Evolutionary conservation across 2,113 vertebrate genomes (phyloP), one percentile per base, ranked within the genome.

Genomic region (Anarrhichthys ocellatus): DNA sequence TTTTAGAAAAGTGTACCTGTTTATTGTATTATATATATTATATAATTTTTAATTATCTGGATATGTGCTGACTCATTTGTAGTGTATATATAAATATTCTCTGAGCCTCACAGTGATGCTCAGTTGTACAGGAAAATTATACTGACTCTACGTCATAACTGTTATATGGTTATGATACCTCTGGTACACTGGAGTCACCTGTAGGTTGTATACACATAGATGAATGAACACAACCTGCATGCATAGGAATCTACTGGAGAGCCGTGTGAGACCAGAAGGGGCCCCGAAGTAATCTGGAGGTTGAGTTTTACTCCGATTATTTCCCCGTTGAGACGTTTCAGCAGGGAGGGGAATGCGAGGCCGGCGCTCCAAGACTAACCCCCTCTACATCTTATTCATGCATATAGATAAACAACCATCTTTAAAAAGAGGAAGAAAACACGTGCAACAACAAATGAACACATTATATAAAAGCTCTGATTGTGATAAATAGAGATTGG

Each of bases 231-330:
- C 52, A 69, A 62, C 42, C 34, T 73, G 52, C 29, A 46, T 22
- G 17, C 69, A 81, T 66, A 77, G 79, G 54, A 84, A 65, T 71
- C 18, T 15, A 54, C 69, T 5, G 14, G 42, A 79, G 64, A 76
- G 80, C 73, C 62, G 0, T 69, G 62, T 71, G 83, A 85, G 81
- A 84, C 32, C 10, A 68, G 42, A 67, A 29, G 36, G 13, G 66
- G 66, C 36, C 85, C 81, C 24, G 34, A 88, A 75, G 84, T 80
- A 91, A 91, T 91, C 73, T 82, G 14, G 44, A 63, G 67, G 58
- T 71, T 76, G 59, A 78, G 68, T 85, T 90, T 81, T 62, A 71
- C 61, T 32, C 42, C 79, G 82, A 81, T 90, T 82, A 83, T 80
- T 82, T 89, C 77, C 78, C 84, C 64, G 52, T 27, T 73, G 73